Evolutionary conservation across 2,888 invertebrate species (phyloP).

Genomic region (Sinohyriopsis cumingii): DNA sequence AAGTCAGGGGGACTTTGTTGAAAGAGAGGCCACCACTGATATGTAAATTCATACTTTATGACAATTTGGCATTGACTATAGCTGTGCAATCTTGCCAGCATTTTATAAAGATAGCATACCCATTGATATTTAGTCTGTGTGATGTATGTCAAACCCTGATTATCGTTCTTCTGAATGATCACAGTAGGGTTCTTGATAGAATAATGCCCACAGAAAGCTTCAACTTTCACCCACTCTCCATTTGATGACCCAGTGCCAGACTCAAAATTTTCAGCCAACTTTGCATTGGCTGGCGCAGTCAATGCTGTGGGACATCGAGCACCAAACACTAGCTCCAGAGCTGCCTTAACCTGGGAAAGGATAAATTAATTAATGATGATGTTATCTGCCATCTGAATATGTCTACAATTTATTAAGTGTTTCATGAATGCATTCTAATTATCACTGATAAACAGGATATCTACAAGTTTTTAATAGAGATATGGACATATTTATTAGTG

Average conservation of each 20-base stretch:
- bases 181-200: constrained; percentile 20
- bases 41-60: too few relatives aligned
- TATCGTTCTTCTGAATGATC: constrained; percentile 14
- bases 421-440: too few relatives aligned
- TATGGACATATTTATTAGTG: too few relatives aligned
- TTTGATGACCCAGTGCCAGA: constrained; percentile 2
- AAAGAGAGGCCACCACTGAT: too few relatives aligned
- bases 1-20: too few relatives aligned
- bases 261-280: constrained; percentile 29
- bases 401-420: too few relatives aligned
- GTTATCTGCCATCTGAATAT: too few relatives aligned
- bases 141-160: constrained; percentile 2
- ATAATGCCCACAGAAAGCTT: constrained; percentile 37
- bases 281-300: constrained; percentile 10
- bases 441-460: too few relatives aligned
- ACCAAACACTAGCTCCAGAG: constrained; percentile 21
- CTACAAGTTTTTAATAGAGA: too few relatives aligned
- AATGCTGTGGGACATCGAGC: constrained; percentile 27
- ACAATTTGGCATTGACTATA: too few relatives aligned
- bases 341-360: constrained; percentile 13
- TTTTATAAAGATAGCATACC: constrained; percentile 6
- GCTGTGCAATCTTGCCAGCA: too few relatives aligned
- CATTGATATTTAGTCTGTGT: constrained; percentile 10
- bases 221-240: constrained; percentile 22
- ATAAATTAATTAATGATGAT: not conserved